phyloP scores from a whole-genome alignment of 2,888 invertebrate genomes.

The Sminthurides aquaticus region DNA sequence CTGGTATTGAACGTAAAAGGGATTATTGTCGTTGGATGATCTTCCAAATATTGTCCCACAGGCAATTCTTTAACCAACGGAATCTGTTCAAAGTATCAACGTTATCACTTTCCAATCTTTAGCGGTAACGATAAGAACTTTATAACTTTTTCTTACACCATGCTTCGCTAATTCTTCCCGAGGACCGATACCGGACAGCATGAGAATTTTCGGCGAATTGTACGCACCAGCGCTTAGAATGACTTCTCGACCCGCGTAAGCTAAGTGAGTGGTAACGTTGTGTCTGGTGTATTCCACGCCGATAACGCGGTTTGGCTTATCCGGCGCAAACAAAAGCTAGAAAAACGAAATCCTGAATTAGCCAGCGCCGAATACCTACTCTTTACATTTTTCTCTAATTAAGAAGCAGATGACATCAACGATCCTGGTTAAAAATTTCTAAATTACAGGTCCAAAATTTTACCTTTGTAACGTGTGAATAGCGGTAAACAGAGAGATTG shows the following conservation, averaged over 20 bases:
- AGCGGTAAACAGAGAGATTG: constrained; percentile 11
- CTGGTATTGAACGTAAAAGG: constrained; percentile 18
- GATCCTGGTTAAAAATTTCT: no score
- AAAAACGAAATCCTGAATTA: constrained; percentile 1
- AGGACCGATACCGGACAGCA: constrained; percentile 22
- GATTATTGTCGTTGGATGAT: constrained; percentile 17
- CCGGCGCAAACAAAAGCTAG: constrained; percentile 14
- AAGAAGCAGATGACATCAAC: no score
- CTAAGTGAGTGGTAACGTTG: background rate
- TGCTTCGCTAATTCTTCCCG: constrained; percentile 7
- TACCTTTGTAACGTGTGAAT: background rate
- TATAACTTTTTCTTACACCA: background rate
- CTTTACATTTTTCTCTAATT: no score
- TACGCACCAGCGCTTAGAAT: constrained; percentile 23
- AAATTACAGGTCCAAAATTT: no score
- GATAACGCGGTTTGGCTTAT: background rate
- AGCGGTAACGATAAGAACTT: background rate
- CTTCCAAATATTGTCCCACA: constrained; percentile 15
- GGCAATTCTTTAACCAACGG: constrained; percentile 9
- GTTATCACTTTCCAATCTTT: no score
- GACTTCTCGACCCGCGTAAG: constrained; percentile 17
- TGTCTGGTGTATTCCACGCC: constrained; percentile 18
- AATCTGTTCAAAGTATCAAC: no score
- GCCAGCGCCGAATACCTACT: no score
- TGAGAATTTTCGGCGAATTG: constrained; percentile 20